phyloP scores from a whole-genome alignment of 1,140 invertebrate genomes.

The Delia radicum region DNA sequence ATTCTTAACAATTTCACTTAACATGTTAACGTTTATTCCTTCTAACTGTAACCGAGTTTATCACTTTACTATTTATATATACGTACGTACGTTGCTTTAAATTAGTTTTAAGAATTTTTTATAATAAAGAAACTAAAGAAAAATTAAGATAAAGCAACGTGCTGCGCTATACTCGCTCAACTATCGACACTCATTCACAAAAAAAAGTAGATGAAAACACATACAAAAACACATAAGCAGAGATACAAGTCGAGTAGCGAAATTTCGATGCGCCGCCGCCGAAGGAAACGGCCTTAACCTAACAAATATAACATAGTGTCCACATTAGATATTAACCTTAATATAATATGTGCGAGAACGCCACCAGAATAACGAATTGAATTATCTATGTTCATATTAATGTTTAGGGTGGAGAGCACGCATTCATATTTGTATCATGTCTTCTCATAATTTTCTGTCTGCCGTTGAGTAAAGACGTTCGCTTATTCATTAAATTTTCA shows the following conservation, averaged over 20 bases:
- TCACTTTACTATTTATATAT: background rate
- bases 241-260: background rate
- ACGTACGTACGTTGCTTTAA: background rate
- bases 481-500: too few species aligned
- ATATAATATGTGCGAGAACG: too few species aligned
- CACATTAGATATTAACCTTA: too few species aligned
- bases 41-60: background rate
- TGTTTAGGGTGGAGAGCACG: too few species aligned
- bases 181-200: background rate
- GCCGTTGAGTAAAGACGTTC: too few species aligned
- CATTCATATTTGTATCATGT: too few species aligned
- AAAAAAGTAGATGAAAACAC: background rate
- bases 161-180: background rate
- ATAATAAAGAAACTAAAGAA: background rate
- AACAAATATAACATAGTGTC: too few species aligned
- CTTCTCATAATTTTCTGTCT: too few species aligned
- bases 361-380: too few species aligned
- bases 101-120: background rate
- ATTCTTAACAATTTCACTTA: slow-evolving; percentile 44
- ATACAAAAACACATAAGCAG: background rate
- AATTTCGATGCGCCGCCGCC: too few species aligned
- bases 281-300: too few species aligned
- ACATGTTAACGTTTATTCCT: slow-evolving; percentile 33
- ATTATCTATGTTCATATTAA: too few species aligned
- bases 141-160: slow-evolving; percentile 4